Evolutionary conservation across 1,140 invertebrate species (phyloP).

Genomic region (Drosophila micromelanica): DNA sequence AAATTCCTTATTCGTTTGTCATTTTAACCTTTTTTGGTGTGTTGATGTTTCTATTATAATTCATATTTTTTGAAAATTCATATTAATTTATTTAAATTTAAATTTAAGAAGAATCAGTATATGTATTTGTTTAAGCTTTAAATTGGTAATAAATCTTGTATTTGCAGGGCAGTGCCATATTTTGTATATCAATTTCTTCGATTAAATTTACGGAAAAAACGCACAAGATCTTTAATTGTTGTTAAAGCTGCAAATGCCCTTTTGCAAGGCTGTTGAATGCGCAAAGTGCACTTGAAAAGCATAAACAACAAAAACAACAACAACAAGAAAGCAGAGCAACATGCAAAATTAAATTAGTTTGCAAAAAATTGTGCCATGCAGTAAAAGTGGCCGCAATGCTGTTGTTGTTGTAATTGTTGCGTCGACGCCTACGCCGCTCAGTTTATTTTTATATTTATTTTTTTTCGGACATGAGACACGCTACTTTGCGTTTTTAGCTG

Average conservation of each 20-base stretch:
- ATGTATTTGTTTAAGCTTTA: no score
- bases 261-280: constrained; percentile 16
- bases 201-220: no score
- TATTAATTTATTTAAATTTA: no score
- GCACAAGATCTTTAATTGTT: neutral
- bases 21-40: no score
- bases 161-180: no score
- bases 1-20: no score
- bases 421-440: constrained; percentile 40
- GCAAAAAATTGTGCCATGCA: constrained; percentile 58
- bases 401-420: constrained; percentile 54
- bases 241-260: constrained; percentile 15
- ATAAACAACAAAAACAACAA: constrained; percentile 2
- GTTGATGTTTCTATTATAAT: no score
- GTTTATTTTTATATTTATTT: constrained; percentile 24
- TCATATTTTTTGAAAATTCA: no score
- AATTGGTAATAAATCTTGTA: no score
- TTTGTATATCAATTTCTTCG: no score
- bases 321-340: constrained; percentile 14
- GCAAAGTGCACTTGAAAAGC: constrained; percentile 45
- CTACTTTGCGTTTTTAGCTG: constrained; percentile 66
- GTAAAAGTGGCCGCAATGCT: constrained; percentile 55
- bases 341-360: constrained; percentile 59
- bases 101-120: no score
- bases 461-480: constrained; percentile 72